phyloP scores from a whole-genome alignment of 2,888 invertebrate species.

The Drosophila limbata region DNA sequence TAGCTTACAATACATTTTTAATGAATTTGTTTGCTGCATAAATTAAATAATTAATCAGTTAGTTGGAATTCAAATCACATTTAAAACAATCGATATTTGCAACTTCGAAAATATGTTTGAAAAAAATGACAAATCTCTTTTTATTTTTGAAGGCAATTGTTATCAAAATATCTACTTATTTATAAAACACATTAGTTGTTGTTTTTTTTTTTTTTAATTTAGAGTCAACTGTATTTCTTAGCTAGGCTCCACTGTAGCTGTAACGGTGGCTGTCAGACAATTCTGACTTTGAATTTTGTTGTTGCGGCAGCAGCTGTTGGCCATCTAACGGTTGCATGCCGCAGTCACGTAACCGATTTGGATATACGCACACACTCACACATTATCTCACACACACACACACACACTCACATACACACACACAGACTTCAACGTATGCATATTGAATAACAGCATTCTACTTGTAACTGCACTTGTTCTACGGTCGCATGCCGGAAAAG shows the following conservation, averaged over 20 bases:
- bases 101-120: no score
- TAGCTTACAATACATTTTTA: no score
- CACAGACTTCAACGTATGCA: constrained; percentile 55
- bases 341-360: constrained; percentile 75
- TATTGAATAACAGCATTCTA: constrained; percentile 74
- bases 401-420: constrained; percentile 25
- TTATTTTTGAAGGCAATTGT: no score
- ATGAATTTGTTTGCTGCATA: no score
- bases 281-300: constrained; percentile 46
- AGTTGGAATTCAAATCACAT: no score
- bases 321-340: constrained; percentile 69
- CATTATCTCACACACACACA: constrained; percentile 21
- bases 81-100: no score
- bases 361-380: constrained; percentile 37
- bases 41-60: no score
- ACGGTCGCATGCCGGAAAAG: constrained; percentile 55
- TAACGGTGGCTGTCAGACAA: constrained; percentile 48
- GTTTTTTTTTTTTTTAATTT: background rate
- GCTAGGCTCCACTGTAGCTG: constrained; percentile 10
- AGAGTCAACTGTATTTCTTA: background rate
- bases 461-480: constrained; percentile 74
- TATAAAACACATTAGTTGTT: no score
- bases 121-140: no score
- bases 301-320: constrained; percentile 63
- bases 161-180: no score